Conservation (phyloP, 1,140 invertebrate species). For the Eciton burchellii region DNA sequence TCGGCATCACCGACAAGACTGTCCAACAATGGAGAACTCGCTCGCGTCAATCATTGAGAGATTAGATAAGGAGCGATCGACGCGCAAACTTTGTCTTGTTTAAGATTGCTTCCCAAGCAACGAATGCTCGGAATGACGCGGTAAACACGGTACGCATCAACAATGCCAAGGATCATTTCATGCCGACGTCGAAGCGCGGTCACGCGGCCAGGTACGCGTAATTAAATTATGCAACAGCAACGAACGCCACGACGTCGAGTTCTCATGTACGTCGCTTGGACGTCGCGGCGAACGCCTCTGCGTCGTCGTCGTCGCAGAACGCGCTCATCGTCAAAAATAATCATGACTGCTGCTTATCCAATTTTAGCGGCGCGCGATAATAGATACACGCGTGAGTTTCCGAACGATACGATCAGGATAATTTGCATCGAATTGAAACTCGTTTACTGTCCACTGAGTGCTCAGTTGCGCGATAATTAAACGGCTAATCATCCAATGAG, state of each 20-base stretch:
- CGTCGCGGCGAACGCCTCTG: background rate
- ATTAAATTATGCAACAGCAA: slow-evolving; percentile 28
- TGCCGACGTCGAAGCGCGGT: background rate
- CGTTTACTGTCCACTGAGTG: background rate
- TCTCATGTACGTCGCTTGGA: slow-evolving; percentile 19
- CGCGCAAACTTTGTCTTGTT: background rate
- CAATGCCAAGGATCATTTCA: background rate
- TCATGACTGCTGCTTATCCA: slow-evolving; percentile 37
- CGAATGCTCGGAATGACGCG: slow-evolving; percentile 12
- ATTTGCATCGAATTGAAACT: background rate
- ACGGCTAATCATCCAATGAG: background rate
- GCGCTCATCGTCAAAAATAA: slow-evolving; percentile 56
- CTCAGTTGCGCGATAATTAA: background rate
- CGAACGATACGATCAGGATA: slow-evolving; percentile 16
- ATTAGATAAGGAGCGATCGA: slow-evolving; percentile 51
- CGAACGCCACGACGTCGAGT: background rate
- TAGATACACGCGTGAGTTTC: background rate
- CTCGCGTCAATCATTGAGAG: slow-evolving; percentile 19
- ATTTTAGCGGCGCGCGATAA: slow-evolving; percentile 43
- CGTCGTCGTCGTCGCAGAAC: background rate
- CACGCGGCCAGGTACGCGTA: background rate
- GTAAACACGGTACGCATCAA: background rate
- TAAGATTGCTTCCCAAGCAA: background rate
- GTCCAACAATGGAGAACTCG: background rate
- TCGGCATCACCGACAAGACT: background rate